Base-by-base conservation (phyloP, 2,113 vertebrate species). In the Okapia johnstoni region DNA sequence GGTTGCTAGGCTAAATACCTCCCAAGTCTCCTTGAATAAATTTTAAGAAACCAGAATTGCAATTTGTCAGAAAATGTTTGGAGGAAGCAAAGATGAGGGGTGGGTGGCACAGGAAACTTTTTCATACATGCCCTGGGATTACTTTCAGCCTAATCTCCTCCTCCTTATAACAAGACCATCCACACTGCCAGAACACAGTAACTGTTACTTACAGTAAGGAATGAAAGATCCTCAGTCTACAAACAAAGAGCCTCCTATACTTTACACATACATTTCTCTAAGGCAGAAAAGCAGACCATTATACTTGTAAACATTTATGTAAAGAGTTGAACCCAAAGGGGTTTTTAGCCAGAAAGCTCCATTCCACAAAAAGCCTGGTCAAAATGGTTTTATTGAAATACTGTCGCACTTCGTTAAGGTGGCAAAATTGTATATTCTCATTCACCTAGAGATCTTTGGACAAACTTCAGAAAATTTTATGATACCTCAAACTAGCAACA, bases 321-420 rank as follows among this genome's bases (percentile, higher is more conserved):
- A 76, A 96, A 96, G 25, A 48, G 46, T 43, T 97, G 92, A 90
- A 96, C 96, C 77, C 85, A 98, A 98, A 84, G 66, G 36, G 15
- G 8, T 80, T 85, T 93, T 94, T 93, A 96, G 77, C 15, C 55
- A 97, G 79, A 96, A 97, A 97, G 94, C 5, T 36, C 50, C 26
- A 95, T 88, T 90, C 58, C 33, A 80, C 52, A 28, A 85, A 96
- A 52, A 92, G 23, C 25, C 7, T 86, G 33, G 12, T 70, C 90
- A 90, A 96, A 95, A 91, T 60, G 14, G 50, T 76, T 95, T 94
- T 93, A 91, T 9, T 94, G 9, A 50, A 97, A 93, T 63, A 94
- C 14, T 80, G 66, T 1, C 79, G 26, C 9, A 46, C 77, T 90
- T 89, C 46, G 57, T 91, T 88, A 96, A 86, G n/a, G 17, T 80